Evolutionary conservation across 2,888 invertebrate species (phyloP), one percentile per base, ranked within the genome.

Genomic region (Nomada goodeniana): DNA sequence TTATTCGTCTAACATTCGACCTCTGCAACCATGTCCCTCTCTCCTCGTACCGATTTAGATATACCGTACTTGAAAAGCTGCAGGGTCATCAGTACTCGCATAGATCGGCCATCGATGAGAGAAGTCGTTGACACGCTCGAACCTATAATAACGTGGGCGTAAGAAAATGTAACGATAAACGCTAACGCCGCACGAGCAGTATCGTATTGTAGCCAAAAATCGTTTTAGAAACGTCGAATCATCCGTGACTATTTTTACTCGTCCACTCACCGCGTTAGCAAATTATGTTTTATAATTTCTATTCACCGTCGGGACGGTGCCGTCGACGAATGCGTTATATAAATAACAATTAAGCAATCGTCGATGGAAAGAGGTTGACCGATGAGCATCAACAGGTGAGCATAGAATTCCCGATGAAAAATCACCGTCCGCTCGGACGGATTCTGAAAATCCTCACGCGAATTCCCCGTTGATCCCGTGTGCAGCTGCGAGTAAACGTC

Each of bases 61-160:
- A 82, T 78, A 71, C 73, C 82, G 84, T 71, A 84, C 85, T 86
- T 87, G 82, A 84, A 83, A 86, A 80, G 78, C 80, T 44, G 26
- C 78, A 77, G 73, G 77, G 82, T 84, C 74, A 69, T 68, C 78
- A 68, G 71, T 84, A 77, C 61, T 60, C 44, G 71, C 11, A 65
- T 64, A 73, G 67, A 84, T 82, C 61, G 69, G 60, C 61, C 77
- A 86, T 85, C 83, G 87, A 85, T 84, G 69, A 76, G 67, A 67
- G 52, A 29, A 73, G 82, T 70, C 76, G 80, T 64, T 79, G 87
- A 82, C 75, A 82, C 76, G 80, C 73, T 80, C 80, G 80, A 29
- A 61, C 44, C 77, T 72, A 67, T 65, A 77, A 29, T 36, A 36
- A 29, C 50, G 73, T 52, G 36, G 23, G 10, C 59, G 61, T 59